These are phyloP conservation scores for Heliconius eleuchia DNA, from an alignment of 1,140 invertebrate species.

Conservation along the genomic window DNA sequence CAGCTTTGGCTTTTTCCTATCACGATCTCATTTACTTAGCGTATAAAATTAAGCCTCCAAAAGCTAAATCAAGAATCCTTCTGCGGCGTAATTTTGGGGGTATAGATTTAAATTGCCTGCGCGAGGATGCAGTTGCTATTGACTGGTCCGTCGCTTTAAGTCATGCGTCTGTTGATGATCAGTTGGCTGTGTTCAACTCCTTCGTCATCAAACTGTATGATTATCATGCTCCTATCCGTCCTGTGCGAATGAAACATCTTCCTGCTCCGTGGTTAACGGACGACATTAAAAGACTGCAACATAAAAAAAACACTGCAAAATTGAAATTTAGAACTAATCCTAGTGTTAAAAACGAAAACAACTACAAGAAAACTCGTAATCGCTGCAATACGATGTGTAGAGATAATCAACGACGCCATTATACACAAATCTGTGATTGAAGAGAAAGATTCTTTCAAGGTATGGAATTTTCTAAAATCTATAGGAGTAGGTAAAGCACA, in stretches of 20 bases:
- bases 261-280: slow-evolving; percentile 26
- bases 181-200: slow-evolving; percentile 9
- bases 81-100: not conserved
- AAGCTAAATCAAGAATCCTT: slow-evolving; percentile 3
- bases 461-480: not conserved
- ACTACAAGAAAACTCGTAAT: slow-evolving; percentile 16
- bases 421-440: not conserved
- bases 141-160: too few species aligned
- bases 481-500: not conserved
- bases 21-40: slow-evolving; percentile 1
- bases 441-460: not conserved
- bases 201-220: slow-evolving; percentile 11
- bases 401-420: too few species aligned
- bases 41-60: not conserved
- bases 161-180: not conserved
- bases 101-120: not conserved
- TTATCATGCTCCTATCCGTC: slow-evolving; percentile 23
- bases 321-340: slow-evolving; percentile 12
- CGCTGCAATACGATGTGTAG: too few species aligned
- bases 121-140: too few species aligned
- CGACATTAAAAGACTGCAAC: slow-evolving; percentile 16
- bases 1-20: not conserved
- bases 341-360: not conserved
- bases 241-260: slow-evolving; percentile 22
- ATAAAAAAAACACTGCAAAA: slow-evolving; percentile 19